A percentile compares a stretch with the other conserved stretches of the same genome.
These are phyloP conservation scores for Drosophila sordidula DNA, from an alignment of 2,888 invertebrate species.

Conservation along the genomic window DNA sequence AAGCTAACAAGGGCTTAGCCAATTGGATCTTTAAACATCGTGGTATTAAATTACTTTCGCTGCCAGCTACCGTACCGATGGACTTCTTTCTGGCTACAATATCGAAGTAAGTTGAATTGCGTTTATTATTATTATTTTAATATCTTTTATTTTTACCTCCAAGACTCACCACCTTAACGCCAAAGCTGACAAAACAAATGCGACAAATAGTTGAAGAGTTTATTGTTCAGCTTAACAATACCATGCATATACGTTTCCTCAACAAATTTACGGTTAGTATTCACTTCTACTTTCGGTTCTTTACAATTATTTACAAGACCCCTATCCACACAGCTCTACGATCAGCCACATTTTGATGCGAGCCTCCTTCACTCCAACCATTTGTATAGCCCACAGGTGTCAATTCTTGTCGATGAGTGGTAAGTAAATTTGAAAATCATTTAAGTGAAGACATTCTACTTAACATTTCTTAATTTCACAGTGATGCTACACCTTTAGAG, in stretches of 20 bases:
- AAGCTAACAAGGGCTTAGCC: slow-evolving; percentile 94
- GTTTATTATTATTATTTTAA: neutral
- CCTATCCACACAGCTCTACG: slow-evolving; percentile 61
- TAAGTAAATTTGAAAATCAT: slow-evolving; percentile 46
- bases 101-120: slow-evolving; percentile 68
- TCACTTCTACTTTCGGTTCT: too few species aligned
- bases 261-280: slow-evolving; percentile 78
- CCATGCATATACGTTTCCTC: slow-evolving; percentile 79
- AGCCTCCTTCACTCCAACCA: slow-evolving; percentile 81
- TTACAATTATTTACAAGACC: neutral
- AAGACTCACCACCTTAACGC: slow-evolving; percentile 74
- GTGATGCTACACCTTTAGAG: slow-evolving; percentile 81
- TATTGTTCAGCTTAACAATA: slow-evolving; percentile 73
- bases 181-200: slow-evolving; percentile 82
- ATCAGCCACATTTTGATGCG: slow-evolving; percentile 83
- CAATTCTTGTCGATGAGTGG: slow-evolving; percentile 83
- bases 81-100: slow-evolving; percentile 95
- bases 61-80: slow-evolving; percentile 95
- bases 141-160: neutral
- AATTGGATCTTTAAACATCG: slow-evolving; percentile 95
- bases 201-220: slow-evolving; percentile 87
- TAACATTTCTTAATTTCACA: slow-evolving; percentile 20
- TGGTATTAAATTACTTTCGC: slow-evolving; percentile 91
- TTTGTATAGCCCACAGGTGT: slow-evolving; percentile 80
- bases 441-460: slow-evolving; percentile 8